Evolutionary conservation across 2,797 vertebrate species (phyloP), one percentile per base, ranked within the genome.

Genomic region (Cirrhinus mrigala): DNA sequence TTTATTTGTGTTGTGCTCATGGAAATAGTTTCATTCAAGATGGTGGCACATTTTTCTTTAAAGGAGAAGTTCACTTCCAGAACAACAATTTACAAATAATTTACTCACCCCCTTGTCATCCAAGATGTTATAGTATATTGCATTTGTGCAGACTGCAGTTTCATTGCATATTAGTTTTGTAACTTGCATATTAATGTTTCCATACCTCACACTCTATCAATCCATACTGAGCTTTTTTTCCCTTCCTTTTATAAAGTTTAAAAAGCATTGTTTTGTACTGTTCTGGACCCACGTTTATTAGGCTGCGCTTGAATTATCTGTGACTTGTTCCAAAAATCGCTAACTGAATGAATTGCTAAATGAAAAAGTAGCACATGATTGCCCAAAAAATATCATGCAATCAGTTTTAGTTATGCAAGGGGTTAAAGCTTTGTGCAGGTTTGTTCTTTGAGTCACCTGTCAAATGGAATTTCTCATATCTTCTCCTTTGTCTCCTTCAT

Each of bases 31-130:
- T 78, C 52, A 70, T 50, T 37, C 6, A 24, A 18, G n/a, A 64
- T 62, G 64, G 54, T 6, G 81, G 81, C 40, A 33, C 24, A 74
- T 82, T 74, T 20, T 74, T 83, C 22, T 50, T 62, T 20, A 79
- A 62, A n/a, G n/a, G n/a, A n/a, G n/a, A n/a, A n/a, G n/a, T n/a
- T n/a, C n/a, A n/a, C n/a, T n/a, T n/a, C n/a, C n/a, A n/a, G n/a
- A n/a, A n/a, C n/a, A n/a, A n/a, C n/a, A n/a, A n/a, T n/a, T n/a
- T n/a, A n/a, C n/a, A n/a, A n/a, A n/a, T n/a, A n/a, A n/a, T n/a
- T n/a, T n/a, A n/a, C n/a, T n/a, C n/a, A n/a, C n/a, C n/a, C n/a
- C n/a, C n/a, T n/a, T n/a, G n/a, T n/a, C n/a, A n/a, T n/a, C n/a
- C n/a, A n/a, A n/a, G n/a, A n/a, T n/a, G n/a, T n/a, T n/a, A 16